phyloP scores from a whole-genome alignment of 2,888 invertebrate genomes.

The Allophyes oxyacanthae region DNA sequence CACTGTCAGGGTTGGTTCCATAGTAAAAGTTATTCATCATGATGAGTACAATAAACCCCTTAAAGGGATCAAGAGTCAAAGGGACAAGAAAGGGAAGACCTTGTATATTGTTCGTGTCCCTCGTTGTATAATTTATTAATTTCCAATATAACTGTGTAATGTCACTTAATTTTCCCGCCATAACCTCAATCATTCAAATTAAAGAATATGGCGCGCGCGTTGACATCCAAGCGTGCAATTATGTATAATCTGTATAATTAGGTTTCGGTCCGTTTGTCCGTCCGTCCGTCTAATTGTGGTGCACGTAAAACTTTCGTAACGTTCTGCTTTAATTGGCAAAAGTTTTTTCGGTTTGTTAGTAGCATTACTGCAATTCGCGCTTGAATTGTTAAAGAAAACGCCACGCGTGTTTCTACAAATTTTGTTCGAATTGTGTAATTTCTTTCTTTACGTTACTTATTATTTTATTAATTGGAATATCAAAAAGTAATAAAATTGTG shows the following conservation, averaged over 20 bases:
- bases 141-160: too few species aligned
- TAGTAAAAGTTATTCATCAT: too few species aligned
- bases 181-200: constrained; percentile 45
- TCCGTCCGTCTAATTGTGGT: constrained; percentile 59
- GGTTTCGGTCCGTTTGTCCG: constrained; percentile 62
- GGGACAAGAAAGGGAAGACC: too few species aligned
- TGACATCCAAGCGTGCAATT: constrained; percentile 49
- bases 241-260: constrained; percentile 62
- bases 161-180: constrained; percentile 27
- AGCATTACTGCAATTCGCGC: constrained; percentile 58
- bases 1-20: too few species aligned
- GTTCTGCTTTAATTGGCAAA: constrained; percentile 62
- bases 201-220: constrained; percentile 47
- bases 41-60: too few species aligned
- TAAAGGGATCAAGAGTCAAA: too few species aligned
- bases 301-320: constrained; percentile 66
- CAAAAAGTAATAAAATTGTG: constrained; percentile 10
- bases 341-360: constrained; percentile 57
- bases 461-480: constrained; percentile 16
- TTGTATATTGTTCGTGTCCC: too few species aligned
- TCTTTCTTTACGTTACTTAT: constrained; percentile 31
- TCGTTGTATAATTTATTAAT: too few species aligned
- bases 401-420: constrained; percentile 43
- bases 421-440: constrained; percentile 40
- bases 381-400: constrained; percentile 56